Percentiles rank a stretch among this genome's conserved stretches.
phyloP scores from a whole-genome alignment of 2,888 invertebrate genomes.

The Eutolmus rufibarbis region DNA sequence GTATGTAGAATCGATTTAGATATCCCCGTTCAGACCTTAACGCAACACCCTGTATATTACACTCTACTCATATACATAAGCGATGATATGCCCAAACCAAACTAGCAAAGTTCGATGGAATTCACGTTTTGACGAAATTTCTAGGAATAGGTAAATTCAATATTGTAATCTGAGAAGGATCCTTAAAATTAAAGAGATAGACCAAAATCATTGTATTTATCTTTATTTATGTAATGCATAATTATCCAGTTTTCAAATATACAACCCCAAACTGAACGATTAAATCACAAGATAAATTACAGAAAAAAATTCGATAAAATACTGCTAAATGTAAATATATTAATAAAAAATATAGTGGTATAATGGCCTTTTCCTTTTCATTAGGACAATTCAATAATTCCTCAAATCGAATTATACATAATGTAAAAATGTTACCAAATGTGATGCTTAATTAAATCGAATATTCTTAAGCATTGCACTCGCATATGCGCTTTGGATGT shows the following conservation, averaged over 20 bases:
- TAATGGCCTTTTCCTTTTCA: background rate
- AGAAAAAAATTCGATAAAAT: background rate
- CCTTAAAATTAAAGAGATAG: background rate
- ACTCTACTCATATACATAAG: no score
- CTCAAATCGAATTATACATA: background rate
- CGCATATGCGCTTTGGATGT: background rate
- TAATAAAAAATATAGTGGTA: background rate
- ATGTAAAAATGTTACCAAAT: background rate
- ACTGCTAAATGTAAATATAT: background rate
- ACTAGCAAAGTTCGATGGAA: no score
- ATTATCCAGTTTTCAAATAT: background rate
- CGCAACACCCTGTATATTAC: no score
- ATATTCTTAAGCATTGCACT: background rate
- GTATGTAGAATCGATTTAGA: no score
- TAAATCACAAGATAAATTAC: background rate
- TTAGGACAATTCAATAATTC: background rate
- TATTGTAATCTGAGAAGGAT: no score
- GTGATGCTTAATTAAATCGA: background rate
- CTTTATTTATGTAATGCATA: background rate
- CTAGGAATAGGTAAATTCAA: no score
- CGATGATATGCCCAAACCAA: no score
- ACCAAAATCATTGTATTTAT: background rate
- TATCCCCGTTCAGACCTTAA: no score
- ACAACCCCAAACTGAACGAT: background rate
- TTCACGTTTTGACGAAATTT: no score